These are phyloP conservation scores for Larimichthys crocea DNA, from an alignment of 2,113 vertebrate species.

Conservation along the genomic window DNA sequence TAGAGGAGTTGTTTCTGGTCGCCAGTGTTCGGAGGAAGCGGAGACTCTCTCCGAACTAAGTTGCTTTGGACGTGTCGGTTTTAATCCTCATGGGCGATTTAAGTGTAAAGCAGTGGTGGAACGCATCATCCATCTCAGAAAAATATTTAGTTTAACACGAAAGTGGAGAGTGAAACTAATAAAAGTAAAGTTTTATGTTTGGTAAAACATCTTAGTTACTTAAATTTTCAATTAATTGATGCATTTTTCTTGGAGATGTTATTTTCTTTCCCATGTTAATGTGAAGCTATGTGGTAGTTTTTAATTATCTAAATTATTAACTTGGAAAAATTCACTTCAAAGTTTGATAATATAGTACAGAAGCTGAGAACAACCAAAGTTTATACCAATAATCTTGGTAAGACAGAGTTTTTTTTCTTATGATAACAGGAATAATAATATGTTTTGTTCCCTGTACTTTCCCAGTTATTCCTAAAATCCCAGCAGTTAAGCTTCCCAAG, in stretches of 20 bases:
- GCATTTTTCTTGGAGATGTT: neutral
- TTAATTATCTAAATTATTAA: neutral
- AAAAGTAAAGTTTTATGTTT: too few relatives aligned
- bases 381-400: neutral
- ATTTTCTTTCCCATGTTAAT: neutral
- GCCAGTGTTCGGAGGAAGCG: neutral
- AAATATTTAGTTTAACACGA: slow-evolving; percentile 2
- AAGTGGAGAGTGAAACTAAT: neutral
- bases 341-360: neutral
- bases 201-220: too few relatives aligned
- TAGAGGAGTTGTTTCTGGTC: slow-evolving; percentile 26
- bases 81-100: neutral
- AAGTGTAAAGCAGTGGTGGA: neutral
- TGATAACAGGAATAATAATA: neutral
- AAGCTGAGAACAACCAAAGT: neutral
- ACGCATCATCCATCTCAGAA: neutral
- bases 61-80: neutral
- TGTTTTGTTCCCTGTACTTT: neutral
- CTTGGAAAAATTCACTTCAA: neutral
- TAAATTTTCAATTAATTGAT: neutral
- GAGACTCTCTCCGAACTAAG: neutral
- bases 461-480: neutral
- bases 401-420: neutral
- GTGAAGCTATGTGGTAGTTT: neutral
- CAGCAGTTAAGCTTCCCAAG: neutral